These are phyloP conservation scores for Fulmarus glacialis DNA, from an alignment of 2,113 vertebrate species.

Conservation along the genomic window DNA sequence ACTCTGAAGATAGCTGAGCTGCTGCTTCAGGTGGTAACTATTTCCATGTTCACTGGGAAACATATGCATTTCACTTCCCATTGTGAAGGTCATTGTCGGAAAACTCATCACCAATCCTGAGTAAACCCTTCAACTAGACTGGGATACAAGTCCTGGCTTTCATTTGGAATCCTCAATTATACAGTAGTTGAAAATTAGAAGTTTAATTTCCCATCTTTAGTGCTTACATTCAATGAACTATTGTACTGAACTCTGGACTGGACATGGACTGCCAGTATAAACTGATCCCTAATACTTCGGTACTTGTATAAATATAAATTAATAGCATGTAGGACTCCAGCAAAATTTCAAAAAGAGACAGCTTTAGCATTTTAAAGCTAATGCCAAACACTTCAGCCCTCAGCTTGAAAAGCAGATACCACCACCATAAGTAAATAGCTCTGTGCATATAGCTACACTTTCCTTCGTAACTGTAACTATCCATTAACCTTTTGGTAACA, in stretches of 20 bases:
- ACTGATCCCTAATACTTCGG: not conserved
- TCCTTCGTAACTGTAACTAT: not conserved
- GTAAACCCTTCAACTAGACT: not conserved
- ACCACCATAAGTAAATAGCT: not conserved
- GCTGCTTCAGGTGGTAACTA: not conserved
- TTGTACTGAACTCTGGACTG: not conserved
- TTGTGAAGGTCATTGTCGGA: not conserved
- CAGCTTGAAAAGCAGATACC: not conserved
- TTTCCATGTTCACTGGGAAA: not conserved
- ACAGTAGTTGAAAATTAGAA: not conserved
- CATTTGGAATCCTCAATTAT: not conserved
- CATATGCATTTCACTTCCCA: not conserved
- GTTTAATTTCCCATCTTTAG: not conserved
- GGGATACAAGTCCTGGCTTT: not conserved
- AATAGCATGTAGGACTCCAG: not conserved
- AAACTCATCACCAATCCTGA: accelerated
- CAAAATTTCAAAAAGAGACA: not conserved
- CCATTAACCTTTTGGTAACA: not conserved
- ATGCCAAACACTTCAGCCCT: not conserved
- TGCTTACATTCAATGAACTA: not conserved
- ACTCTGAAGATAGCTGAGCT: not conserved
- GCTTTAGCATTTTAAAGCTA: not conserved
- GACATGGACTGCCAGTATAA: not conserved
- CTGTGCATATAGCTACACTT: not conserved
- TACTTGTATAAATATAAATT: not conserved